Evolutionary conservation across 37 sponge, comb jelly and placozoan species (phyloP), one percentile per base, ranked within the genome.

Genomic region (Amphimedon queenslandica): DNA sequence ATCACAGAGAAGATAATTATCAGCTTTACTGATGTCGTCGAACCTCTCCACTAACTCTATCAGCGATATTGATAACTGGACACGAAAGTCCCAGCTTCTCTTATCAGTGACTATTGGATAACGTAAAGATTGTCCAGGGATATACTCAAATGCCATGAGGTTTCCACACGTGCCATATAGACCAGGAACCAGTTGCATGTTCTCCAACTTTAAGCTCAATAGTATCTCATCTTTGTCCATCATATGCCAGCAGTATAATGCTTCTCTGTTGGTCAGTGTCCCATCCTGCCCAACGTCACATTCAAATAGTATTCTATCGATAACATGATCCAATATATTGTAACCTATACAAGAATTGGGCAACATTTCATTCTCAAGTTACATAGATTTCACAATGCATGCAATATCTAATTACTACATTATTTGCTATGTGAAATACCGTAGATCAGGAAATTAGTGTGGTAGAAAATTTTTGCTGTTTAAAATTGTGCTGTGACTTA

Each of bases 1-100:
- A 70, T 88, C 89, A 78, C 89, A 88, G 5, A 88, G 58, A 67
- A 77, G 78, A 3, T 82, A 25, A 1, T 79, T 88, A 18, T 82
- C 89, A 64, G 75, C 82, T 0, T 69, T 70, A 16, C 83, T 88
- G n/a, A n/a, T n/a, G 29, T 63, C 3, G 24, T 88, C 89, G 30
- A 88, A 31, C 0, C 63, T 29, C 16, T 63, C 61, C 24, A 82
- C 58, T 83, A 88, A 79, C 3, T 88, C 82, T 64, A 88, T 18
- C 37, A 88, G 58, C 10, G 80, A 66, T 8, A 88, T 20, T 21
- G 80, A 83, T 3, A 88, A 40, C 33, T 64, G 40, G 0, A 71
- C 79, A 25, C 83, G 37, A 21, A 77, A 37, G 1, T 32, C 18
- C 89, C 89, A 88, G 2, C 66, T 28, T n/a, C 84, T 43, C 20